Conservation (phyloP, 2,888 invertebrate species). For the Rhorus exstirpatorius region DNA sequence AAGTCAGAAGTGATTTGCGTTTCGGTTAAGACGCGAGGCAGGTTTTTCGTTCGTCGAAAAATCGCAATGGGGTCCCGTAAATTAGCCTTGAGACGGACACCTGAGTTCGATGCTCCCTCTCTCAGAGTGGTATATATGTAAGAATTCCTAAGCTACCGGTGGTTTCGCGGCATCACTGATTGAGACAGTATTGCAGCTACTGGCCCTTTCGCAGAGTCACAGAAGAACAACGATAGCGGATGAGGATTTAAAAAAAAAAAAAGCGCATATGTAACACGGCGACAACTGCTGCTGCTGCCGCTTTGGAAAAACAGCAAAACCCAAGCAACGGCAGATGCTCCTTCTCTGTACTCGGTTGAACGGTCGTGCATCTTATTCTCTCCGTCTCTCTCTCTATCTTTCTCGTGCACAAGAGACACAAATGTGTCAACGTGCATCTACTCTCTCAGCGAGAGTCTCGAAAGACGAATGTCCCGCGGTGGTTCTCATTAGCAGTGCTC, state of each 20-base stretch:
- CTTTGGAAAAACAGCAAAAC: slow-evolving; percentile 19
- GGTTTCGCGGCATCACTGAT: slow-evolving; percentile 3
- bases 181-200: slow-evolving; percentile 5
- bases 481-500: slow-evolving; percentile 80
- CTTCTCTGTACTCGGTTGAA: slow-evolving; percentile 47
- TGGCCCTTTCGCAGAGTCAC: slow-evolving; percentile 10
- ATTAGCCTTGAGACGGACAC: no score
- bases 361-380: slow-evolving; percentile 71
- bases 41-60: no score
- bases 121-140: no score
- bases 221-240: slow-evolving; percentile 10
- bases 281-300: slow-evolving; percentile 20
- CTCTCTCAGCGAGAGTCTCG: slow-evolving; percentile 57
- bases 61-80: no score
- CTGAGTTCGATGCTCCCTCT: slow-evolving; percentile 1
- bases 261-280: not conserved
- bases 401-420: slow-evolving; percentile 62
- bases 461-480: slow-evolving; percentile 79
- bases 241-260: slow-evolving; percentile 16
- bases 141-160: slow-evolving; percentile 17
- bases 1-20: no score
- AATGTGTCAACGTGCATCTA: slow-evolving; percentile 77
- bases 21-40: no score
- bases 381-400: slow-evolving; percentile 16
- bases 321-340: slow-evolving; percentile 66